These are phyloP conservation scores for Octonoba sinensis DNA, from an alignment of 2,888 invertebrate genomes.

Conservation along the genomic window DNA sequence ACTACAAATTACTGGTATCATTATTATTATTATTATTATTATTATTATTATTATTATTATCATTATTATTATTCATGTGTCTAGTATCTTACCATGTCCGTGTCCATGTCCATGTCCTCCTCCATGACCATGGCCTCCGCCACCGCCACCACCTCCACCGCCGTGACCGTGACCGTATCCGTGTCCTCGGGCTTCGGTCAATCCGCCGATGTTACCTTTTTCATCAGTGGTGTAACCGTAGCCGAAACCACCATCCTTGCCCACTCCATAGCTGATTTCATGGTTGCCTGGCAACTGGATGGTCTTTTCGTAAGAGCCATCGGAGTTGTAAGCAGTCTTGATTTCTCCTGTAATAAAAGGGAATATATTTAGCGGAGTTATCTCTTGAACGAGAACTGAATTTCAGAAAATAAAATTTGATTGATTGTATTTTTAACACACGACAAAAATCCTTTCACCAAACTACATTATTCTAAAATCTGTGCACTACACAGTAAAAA, in stretches of 20 bases:
- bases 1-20: no score
- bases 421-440: no score
- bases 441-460: no score
- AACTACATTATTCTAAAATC: no score
- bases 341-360: slow-evolving; percentile 12
- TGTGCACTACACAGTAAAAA: no score
- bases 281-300: slow-evolving; percentile 36
- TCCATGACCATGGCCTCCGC: slow-evolving; percentile 11
- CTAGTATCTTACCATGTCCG: slow-evolving; percentile 9
- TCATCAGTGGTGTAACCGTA: slow-evolving; percentile 50
- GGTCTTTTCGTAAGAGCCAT: slow-evolving; percentile 43
- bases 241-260: slow-evolving; percentile 47
- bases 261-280: slow-evolving; percentile 37
- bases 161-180: slow-evolving; percentile 37
- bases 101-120: slow-evolving; percentile 18
- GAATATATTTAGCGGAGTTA: not conserved
- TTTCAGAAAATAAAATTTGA: no score
- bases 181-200: slow-evolving; percentile 20
- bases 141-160: slow-evolving; percentile 24
- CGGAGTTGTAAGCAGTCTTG: slow-evolving; percentile 26
- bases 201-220: slow-evolving; percentile 29
- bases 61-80: no score
- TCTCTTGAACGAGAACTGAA: not conserved
- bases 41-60: no score
- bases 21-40: no score